Conservation (phyloP, 92 coral and sea anemone genomes). For the Porites divaricata region DNA sequence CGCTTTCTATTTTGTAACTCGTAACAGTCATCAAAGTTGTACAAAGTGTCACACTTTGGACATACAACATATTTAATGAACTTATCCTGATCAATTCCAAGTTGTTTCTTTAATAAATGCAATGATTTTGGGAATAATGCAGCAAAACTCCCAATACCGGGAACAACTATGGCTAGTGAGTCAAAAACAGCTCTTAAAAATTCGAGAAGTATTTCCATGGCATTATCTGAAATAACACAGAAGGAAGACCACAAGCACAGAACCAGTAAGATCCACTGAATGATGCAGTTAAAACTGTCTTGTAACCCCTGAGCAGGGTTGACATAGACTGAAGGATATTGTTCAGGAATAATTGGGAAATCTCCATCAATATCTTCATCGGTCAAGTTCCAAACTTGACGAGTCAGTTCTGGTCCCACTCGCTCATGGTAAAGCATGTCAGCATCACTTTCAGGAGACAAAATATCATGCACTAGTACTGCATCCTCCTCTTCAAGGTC, state of each 20-base stretch:
- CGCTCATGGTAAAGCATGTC: constrained; percentile 26
- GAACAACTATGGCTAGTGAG: constrained; percentile 48
- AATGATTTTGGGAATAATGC: constrained; percentile 39
- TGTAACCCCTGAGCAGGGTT: no score
- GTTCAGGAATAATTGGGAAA: constrained; percentile 15
- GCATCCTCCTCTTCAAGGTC: constrained; percentile 39
- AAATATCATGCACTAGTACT: constrained; percentile 11
- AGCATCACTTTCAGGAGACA: constrained; percentile 18
- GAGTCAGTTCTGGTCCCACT: constrained; percentile 21
- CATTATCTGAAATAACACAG: constrained; percentile 79
- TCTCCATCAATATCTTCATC: constrained; percentile 37
- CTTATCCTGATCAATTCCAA: constrained; percentile 67
- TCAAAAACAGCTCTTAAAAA: constrained; percentile 53
- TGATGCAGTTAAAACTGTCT: no score
- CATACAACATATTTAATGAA: constrained; percentile 76
- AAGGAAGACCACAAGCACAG: constrained; percentile 77
- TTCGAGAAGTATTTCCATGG: constrained; percentile 57
- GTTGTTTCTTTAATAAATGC: constrained; percentile 47
- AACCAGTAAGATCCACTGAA: constrained; percentile 55
- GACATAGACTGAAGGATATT: constrained; percentile 25
- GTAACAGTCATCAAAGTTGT: constrained; percentile 69
- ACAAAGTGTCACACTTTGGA: constrained; percentile 60
- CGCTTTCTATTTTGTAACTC: constrained; percentile 18
- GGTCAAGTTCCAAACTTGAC: constrained; percentile 25
- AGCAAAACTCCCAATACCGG: constrained; percentile 49